Conservation (phyloP, 1,140 invertebrate species). For the Ips typographus region DNA sequence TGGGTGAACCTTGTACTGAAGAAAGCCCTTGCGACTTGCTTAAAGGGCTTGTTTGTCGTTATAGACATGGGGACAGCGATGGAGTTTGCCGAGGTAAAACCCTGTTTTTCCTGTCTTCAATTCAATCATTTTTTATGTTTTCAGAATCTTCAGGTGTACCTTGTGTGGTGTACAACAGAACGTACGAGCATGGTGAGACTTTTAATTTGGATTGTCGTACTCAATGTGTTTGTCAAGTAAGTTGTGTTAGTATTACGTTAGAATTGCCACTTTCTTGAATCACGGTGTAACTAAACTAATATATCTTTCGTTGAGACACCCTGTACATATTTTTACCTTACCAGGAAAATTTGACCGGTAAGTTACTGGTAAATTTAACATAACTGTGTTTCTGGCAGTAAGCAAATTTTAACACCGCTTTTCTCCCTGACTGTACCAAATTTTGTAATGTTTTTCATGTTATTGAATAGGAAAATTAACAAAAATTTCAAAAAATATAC, state of each 20-base stretch:
- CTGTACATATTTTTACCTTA: too few species aligned
- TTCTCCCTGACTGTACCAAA: too few species aligned
- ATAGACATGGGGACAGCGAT: slow-evolving; percentile 45
- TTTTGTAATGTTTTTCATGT: too few species aligned
- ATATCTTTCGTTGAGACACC: too few species aligned
- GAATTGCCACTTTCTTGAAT: too few species aligned
- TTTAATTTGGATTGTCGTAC: slow-evolving; percentile 68
- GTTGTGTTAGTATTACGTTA: slow-evolving; percentile 29
- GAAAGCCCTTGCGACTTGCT: slow-evolving; percentile 42
- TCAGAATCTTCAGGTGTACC: slow-evolving; percentile 46
- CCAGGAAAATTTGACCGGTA: too few species aligned
- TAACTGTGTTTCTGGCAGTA: too few species aligned
- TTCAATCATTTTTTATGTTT: slow-evolving; percentile 11
- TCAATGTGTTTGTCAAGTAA: slow-evolving; percentile 69
- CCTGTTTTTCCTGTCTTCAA: neutral
- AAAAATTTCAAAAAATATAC: too few species aligned
- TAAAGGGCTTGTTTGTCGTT: slow-evolving; percentile 43
- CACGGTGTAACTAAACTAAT: too few species aligned
- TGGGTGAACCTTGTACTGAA: slow-evolving; percentile 46
- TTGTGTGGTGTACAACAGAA: slow-evolving; percentile 61
- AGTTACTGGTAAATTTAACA: too few species aligned
- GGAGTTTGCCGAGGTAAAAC: slow-evolving; percentile 45
- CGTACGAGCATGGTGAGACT: slow-evolving; percentile 65
- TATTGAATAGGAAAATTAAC: too few species aligned
- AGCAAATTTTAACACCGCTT: too few species aligned